Base-by-base conservation (phyloP, 2,797 vertebrate species). In the Crypturellus tataupa region DNA sequence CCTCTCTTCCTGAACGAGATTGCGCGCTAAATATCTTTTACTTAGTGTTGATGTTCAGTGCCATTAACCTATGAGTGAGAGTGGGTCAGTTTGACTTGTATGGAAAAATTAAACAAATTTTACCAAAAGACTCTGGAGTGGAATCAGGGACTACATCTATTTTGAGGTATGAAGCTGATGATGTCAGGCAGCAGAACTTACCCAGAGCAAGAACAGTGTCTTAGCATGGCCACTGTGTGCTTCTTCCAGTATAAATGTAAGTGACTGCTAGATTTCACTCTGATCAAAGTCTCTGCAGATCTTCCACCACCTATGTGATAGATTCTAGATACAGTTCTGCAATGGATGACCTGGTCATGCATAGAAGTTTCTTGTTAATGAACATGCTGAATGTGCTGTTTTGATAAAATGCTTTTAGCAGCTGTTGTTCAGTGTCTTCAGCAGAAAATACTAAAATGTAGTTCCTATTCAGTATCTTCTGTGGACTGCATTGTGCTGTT, bases 361-460 rank as follows among this genome's bases (percentile, higher is more conserved):
- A 21, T 65, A 90, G 93, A 87, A 91, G 53, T 86, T 85, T 94
- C 68, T 82, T 75, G 64, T 75, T 89, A 93, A 75, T 63, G 91
- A 69, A 76, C 94, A 71, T 0, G 51, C 86, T 94, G 93, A 94
- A 73, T 86, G 83, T 93, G 87, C 85, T 82, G 60, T 58, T 95
- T 90, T 84, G 90, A 35, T 89, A 82, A 91, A 91, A 94, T 62
- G 83, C 87, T 88, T 90, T 90, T 91, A 79, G 89, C 87, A 88
- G 77, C 87, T 90, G 70, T 60, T 92, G 33, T 92, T 91, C 40
- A 2, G 49, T 77, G 71, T 91, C 92, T 88, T 84, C 77, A 80
- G 37, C 64, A 65, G 92, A 83, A 92, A 91, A 88, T 93, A 82
- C 82, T 93, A 85, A 70, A 78, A 67, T 44, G 67, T 91, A 47